Evolutionary conservation across 2,888 invertebrate species (phyloP).

Genomic region (Rhingia rostrata): DNA sequence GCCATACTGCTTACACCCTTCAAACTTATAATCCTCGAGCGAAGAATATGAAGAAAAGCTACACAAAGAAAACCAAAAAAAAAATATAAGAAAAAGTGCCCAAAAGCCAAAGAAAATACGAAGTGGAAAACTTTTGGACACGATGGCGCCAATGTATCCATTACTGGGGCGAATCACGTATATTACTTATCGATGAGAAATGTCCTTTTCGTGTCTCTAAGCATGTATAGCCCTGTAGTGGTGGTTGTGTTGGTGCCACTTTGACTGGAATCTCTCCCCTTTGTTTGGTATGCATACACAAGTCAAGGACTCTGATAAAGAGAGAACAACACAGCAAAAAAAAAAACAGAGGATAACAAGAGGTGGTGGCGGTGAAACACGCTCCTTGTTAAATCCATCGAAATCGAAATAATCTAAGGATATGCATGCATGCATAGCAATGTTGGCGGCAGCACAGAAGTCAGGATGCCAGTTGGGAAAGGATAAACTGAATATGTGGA

Average conservation of each 20-base stretch:
- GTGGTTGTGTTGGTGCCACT: constrained; percentile 51
- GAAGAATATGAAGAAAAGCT: constrained; percentile 11
- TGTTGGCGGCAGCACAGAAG: constrained; percentile 44
- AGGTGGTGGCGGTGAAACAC: constrained; percentile 56
- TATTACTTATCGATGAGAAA: constrained; percentile 72
- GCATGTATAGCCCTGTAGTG: constrained; percentile 33
- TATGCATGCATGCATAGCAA: constrained; percentile 68
- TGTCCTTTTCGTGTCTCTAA: constrained; percentile 60
- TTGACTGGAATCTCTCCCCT: constrained; percentile 49
- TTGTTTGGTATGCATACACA: constrained; percentile 61
- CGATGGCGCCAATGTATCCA: constrained; percentile 72
- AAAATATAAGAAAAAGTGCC: constrained; percentile 2
- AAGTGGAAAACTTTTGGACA: constrained; percentile 73
- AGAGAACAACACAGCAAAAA: constrained; percentile 21
- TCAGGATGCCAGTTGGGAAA: constrained; percentile 52
- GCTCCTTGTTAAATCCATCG: constrained; percentile 71
- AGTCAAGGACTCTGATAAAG: constrained; percentile 58
- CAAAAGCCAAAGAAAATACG: constrained; percentile 50
- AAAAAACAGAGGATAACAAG: constrained; percentile 27
- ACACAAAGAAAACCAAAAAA: neutral
- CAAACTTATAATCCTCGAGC: constrained; percentile 61
- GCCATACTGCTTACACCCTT: constrained; percentile 28
- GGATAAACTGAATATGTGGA: constrained; percentile 61
- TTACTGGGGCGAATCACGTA: constrained; percentile 66
- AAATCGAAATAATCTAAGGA: constrained; percentile 72